Base-by-base conservation (phyloP, 1,140 invertebrate species). In the Neodiprion fabricii region DNA sequence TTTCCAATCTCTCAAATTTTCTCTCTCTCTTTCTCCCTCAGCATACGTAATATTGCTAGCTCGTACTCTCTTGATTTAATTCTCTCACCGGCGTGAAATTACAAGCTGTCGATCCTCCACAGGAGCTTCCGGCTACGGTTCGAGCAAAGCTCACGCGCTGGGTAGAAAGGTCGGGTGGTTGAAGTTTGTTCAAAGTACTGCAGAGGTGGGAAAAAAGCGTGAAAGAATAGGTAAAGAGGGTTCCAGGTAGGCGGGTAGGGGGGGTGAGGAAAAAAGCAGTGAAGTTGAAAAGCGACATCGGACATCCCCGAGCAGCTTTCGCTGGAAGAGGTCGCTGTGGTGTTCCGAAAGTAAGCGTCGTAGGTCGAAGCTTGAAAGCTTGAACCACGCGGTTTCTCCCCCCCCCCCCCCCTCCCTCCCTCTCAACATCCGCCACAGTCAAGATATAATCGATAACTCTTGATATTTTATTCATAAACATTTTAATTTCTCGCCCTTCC, bases 391-490 rank as follows among this genome's bases (percentile, higher is more conserved):
- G 53, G n/a, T 72, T 77, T 67, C 50, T 70, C 69, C 66, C 68
- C 65, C 17, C 40, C 14, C 72, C 48, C 21, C 40, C 9, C 48
- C 69, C 80, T 72, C 79, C 74, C 76, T 71, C 79, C 74, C 76
- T 71, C 74, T 78, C 78, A 78, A 78, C 81, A 76, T 72, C 68
- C 80, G 80, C 78, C 81, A 82, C 76, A 75, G 72, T 77, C 76
- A 77, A 79, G 78, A 80, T 77, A 65, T 67, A 78, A 82, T 82
- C 81, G 81, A 82, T 82, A 80, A 74, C 76, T 48, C 79, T 81
- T 72, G 73, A 82, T 79, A 75, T 77, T 75, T 79, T 78, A 78
- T 76, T 78, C 78, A 75, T 77, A 80, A 82, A 82, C 79, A 82
- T 82, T 80, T 79, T 80, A 80, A 81, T 81, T 78, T 76, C 72